phyloP scores from a whole-genome alignment of 2,888 invertebrate species.

The Polymixis lichenea region DNA sequence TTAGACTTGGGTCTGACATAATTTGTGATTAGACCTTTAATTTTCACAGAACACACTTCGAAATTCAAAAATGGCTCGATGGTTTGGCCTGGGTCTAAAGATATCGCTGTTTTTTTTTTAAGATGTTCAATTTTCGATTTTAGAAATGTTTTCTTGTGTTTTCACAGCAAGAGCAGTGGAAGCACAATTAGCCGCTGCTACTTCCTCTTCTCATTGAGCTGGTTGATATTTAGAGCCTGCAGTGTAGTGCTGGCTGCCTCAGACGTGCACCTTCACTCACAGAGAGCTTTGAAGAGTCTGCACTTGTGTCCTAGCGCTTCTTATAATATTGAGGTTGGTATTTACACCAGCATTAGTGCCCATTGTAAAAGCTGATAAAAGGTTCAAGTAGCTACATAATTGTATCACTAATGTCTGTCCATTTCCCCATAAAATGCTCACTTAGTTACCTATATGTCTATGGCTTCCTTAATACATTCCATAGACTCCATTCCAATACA shows the following conservation, averaged over 20 bases:
- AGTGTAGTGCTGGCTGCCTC: constrained; percentile 92
- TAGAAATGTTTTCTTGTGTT: neutral
- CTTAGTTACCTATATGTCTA: too few relatives aligned
- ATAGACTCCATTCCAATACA: too few relatives aligned
- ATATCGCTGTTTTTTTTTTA: neutral
- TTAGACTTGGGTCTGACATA: too few relatives aligned
- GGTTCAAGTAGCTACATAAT: too few relatives aligned
- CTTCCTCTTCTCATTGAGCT: constrained; percentile 92
- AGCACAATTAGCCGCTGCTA: constrained; percentile 87
- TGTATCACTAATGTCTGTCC: too few relatives aligned
- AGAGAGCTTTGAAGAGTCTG: constrained; percentile 82
- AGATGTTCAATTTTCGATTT: neutral
- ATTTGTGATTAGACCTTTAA: neutral
- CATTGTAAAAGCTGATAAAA: too few relatives aligned
- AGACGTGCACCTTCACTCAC: constrained; percentile 89
- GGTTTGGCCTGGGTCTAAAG: neutral
- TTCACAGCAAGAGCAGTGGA: constrained; percentile 74
- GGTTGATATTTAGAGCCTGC: constrained; percentile 91
- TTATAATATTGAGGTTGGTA: constrained; percentile 91
- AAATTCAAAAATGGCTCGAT: neutral
- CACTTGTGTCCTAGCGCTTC: constrained; percentile 87
- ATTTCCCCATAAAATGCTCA: too few relatives aligned
- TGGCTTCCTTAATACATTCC: too few relatives aligned
- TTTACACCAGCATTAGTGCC: neutral
- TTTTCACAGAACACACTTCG: neutral